These are phyloP conservation scores for Phyllostomus hastatus DNA, from an alignment of 2,113 vertebrate species.

Conservation along the genomic window DNA sequence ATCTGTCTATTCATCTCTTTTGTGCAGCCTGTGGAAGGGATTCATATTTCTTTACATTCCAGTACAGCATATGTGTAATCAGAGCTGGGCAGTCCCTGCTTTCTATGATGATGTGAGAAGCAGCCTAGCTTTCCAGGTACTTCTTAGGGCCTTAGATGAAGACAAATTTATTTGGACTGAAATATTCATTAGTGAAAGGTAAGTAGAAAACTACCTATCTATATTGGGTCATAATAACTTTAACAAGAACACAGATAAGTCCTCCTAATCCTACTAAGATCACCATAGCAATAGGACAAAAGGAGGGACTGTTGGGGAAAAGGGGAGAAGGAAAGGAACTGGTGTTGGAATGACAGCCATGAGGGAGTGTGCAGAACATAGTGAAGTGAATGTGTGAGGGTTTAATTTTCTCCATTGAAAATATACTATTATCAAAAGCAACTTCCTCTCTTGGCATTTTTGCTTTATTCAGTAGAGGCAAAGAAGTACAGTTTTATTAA, in stretches of 20 bases:
- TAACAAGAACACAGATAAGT: background rate
- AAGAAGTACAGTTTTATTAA: conserved; percentile 62
- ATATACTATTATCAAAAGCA: conserved; percentile 42
- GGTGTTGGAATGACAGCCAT: background rate
- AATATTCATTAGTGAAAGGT: background rate
- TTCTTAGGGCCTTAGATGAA: conserved; percentile 1
- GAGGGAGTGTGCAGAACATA: background rate
- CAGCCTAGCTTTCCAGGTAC: background rate
- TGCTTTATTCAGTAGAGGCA: conserved; percentile 27
- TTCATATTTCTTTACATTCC: background rate
- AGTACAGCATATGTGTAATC: background rate
- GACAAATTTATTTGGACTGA: conserved; percentile 24
- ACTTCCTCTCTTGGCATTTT: conserved; percentile 8
- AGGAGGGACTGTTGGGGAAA: background rate
- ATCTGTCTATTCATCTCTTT: background rate
- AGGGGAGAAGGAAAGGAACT: background rate
- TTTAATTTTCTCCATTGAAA: conserved; percentile 44
- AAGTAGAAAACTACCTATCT: conserved; percentile 17
- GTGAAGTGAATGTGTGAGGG: background rate
- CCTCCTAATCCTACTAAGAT: background rate
- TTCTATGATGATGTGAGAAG: background rate
- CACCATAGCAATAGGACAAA: background rate
- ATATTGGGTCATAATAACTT: background rate
- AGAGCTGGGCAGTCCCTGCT: background rate
- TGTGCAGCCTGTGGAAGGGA: background rate